Evolutionary conservation across 1,140 invertebrate genomes (phyloP).

Genomic region (Lepidurus packardi): DNA sequence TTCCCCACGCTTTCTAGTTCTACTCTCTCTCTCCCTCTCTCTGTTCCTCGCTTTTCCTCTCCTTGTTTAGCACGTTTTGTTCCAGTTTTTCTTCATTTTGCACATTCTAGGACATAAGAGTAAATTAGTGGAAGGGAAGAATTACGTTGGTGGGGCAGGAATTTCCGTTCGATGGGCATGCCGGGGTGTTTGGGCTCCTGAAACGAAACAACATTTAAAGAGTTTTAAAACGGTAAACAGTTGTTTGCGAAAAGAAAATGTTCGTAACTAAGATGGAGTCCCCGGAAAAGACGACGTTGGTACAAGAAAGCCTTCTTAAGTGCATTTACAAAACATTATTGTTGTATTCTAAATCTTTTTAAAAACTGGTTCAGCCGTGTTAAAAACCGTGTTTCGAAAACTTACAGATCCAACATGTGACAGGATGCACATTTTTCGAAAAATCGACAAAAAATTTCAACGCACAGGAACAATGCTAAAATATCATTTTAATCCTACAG

Average conservation of each 20-base stretch:
- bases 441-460: too few relatives aligned
- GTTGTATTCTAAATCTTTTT: too few relatives aligned
- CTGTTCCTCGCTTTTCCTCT: background rate
- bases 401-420: too few relatives aligned
- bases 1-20: background rate
- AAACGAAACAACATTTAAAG: background rate
- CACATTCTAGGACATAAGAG: background rate
- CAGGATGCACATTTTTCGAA: too few relatives aligned
- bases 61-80: background rate
- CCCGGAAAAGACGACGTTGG: too few relatives aligned
- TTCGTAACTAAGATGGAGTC: too few relatives aligned
- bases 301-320: too few relatives aligned
- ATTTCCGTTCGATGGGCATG: conserved; percentile 24
- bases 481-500: too few relatives aligned
- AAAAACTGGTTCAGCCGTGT: too few relatives aligned
- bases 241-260: background rate
- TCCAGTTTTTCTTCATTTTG: background rate
- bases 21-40: background rate
- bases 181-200: background rate
- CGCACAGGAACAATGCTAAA: too few relatives aligned
- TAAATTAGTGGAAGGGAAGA: background rate
- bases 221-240: background rate
- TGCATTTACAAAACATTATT: too few relatives aligned
- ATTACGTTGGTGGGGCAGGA: conserved; percentile 32
- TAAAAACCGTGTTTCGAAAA: too few relatives aligned